These are phyloP conservation scores for Cnemophilus loriae DNA, from an alignment of 2,113 vertebrate genomes.

Conservation along the genomic window DNA sequence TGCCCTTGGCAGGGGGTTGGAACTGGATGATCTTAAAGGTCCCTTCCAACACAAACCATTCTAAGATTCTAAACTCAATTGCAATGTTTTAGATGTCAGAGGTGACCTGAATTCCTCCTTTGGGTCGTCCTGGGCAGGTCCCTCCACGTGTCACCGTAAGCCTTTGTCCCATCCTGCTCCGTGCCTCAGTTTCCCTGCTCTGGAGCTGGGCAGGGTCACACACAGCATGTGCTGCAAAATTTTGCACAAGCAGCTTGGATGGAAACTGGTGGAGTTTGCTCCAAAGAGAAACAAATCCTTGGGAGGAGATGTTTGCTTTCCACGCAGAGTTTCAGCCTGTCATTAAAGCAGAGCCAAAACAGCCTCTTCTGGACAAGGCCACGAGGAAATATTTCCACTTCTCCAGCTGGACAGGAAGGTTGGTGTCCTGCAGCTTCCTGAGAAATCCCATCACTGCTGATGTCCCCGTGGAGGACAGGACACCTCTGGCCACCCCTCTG, in stretches of 20 bases:
- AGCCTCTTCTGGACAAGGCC: background rate
- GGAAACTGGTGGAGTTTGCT: background rate
- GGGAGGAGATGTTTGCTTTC: background rate
- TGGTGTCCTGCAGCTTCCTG: background rate
- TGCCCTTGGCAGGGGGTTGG: background rate
- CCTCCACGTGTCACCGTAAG: background rate
- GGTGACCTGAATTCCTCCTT: background rate
- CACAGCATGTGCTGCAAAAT: background rate
- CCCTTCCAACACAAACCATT: background rate
- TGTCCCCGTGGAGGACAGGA: background rate
- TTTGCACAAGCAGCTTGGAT: background rate
- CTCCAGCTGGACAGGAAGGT: background rate
- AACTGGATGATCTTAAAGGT: background rate
- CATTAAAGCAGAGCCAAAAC: background rate
- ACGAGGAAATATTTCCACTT: background rate
- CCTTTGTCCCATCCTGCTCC: background rate
- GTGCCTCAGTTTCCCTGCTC: slow-evolving; percentile 3
- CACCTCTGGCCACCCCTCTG: background rate
- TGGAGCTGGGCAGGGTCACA: background rate
- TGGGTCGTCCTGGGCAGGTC: background rate
- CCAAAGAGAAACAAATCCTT: background rate
- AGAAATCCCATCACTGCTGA: background rate
- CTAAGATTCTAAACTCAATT: background rate
- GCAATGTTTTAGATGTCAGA: background rate
- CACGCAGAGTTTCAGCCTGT: background rate